These are phyloP conservation scores for Cheilosia impressa DNA, from an alignment of 2,888 invertebrate genomes.

Conservation along the genomic window DNA sequence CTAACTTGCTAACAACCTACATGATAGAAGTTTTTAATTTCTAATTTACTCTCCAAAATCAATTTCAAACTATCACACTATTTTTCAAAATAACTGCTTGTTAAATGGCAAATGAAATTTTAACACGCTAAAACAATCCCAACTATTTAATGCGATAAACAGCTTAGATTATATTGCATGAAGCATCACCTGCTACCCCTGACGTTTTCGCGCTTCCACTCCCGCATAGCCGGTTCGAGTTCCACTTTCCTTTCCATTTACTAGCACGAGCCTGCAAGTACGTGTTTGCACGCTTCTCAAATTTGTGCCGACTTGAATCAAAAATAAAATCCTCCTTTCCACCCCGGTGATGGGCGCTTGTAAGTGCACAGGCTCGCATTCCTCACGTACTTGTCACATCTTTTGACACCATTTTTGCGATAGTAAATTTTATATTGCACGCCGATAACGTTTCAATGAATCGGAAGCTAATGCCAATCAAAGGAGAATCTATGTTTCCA, in stretches of 20 bases:
- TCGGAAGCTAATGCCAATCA: conserved; percentile 44
- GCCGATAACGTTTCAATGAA: conserved; percentile 26
- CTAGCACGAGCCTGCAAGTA: background rate
- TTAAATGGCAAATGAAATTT: too few relatives aligned
- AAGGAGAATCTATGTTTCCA: conserved; percentile 1
- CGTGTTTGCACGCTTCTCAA: conserved; percentile 16
- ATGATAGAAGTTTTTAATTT: too few relatives aligned
- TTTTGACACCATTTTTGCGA: conserved; percentile 30
- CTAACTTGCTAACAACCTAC: too few relatives aligned
- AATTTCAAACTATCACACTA: too few relatives aligned
- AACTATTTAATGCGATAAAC: too few relatives aligned
- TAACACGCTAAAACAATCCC: too few relatives aligned
- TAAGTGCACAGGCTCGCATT: conserved; percentile 2
- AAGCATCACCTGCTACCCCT: too few relatives aligned
- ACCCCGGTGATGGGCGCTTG: conserved; percentile 8
- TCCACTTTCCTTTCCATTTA: conserved; percentile 5
- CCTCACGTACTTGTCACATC: conserved; percentile 34
- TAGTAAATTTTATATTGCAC: conserved; percentile 18
- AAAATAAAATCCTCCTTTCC: conserved; percentile 9
- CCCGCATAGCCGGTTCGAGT: too few relatives aligned
- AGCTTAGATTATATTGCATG: too few relatives aligned
- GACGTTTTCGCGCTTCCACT: too few relatives aligned
- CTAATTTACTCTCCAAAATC: too few relatives aligned
- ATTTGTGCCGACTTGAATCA: conserved; percentile 21
- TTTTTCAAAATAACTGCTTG: too few relatives aligned